Base-by-base conservation (phyloP, 2,888 invertebrate species). In the Gisinianus flammeolus region DNA sequence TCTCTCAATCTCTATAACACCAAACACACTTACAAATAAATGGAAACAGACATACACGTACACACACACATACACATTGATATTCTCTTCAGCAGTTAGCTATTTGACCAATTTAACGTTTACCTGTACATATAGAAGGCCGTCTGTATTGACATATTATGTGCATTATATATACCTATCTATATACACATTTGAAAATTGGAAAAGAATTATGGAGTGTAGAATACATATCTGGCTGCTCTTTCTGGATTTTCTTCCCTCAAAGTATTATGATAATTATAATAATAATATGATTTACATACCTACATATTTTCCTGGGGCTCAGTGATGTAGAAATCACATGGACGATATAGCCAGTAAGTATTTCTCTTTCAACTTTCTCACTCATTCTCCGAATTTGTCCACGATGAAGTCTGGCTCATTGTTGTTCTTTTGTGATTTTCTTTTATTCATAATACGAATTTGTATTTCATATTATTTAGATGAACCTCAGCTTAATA, bases 21-120 rank as follows among this genome's bases (percentile, higher is more conserved):
- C 58, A 58, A 58, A 58, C 58, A 58, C 58, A 58, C 58, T 56
- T 35, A 35, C 12, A 35, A 35, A 35, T 35, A 35, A 35, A 35
- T 44, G 19, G 19, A 44, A 16, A 44, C 44, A 44, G 19, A 44
- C 44, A 44, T 6, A 44, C 44, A 16, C 16, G 12, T 19, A 16
- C 35, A 10, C 58, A 10, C 58, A 19, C 22, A n/a, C 58, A n/a
- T 24, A n/a, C 3, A 22, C 58, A 22, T 22, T 58, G n/a, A 58
- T 24, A n/a, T n/a, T 58, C n/a, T 22, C 22, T 58, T 24, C 58
- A 24, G 8, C 3, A 58, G 12, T 44, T 44, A 19, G 19, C 44
- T 44, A 44, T 44, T 44, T 44, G 19, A 44, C 44, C 44, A 44
- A 44, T 44, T 44, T 44, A 44, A 44, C 44, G 19, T 44, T 44